Base-by-base conservation (phyloP, 2,888 invertebrate species). In the Deroplatys truncata region DNA sequence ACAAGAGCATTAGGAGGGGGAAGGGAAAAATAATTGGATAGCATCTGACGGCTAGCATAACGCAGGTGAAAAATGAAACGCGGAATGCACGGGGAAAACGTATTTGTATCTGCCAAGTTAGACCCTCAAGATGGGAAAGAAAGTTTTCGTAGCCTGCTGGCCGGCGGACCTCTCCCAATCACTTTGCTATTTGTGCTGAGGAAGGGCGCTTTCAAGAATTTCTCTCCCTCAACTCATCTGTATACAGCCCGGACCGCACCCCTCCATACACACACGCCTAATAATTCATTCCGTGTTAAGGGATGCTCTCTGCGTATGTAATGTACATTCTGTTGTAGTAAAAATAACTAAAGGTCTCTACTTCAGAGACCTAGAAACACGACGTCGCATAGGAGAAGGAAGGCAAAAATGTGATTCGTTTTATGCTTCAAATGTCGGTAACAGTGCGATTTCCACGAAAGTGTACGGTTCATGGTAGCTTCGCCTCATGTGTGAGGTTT, bases 61-160 rank as follows among this genome's bases (percentile, higher is more conserved):
- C 90, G 87, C 90, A 91, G 91, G 91, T 91, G 91, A 91, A 91
- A 91, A 91, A 91, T 91, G 91, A 90, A 91, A 90, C 89, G 89
- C 87, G 89, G 90, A 91, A 91, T 91, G 90, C 90, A 89, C 90
- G 90, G 90, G 90, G 91, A 91, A 90, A 90, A 91, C 90, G 90
- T 90, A 91, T 91, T 91, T 91, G 91, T 91, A 91, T 86, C 91
- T 91, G 91, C 91, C 91, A 91, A 89, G 89, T 90, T 90, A 85
- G 89, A 85, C 85, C 85, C 84, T 28, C 28, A 43, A n/a, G 56
- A 29, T 28, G 28, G 86, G 35, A 35, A 84, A 82, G 85, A 88
- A 87, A 90, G 88, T 85, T 89, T 89, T 86, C 87, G 56, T 87
- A 88, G 86, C 56, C 56, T 90, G 85, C 85, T 85, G 28, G 84